Conservation (phyloP, 2,797 vertebrate genomes). For the Merluccius polli region DNA sequence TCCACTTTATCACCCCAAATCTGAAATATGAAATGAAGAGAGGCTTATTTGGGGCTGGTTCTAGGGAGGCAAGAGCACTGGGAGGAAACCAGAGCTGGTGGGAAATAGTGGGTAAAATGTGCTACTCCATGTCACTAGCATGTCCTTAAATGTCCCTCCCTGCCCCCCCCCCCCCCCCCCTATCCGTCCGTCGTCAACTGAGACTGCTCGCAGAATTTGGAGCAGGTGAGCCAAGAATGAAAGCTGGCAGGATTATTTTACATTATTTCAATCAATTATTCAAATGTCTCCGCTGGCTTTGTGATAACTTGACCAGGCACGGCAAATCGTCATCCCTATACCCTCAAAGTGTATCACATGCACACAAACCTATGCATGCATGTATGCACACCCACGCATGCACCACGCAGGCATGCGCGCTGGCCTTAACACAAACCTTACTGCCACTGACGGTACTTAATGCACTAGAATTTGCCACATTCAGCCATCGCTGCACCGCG, state of each 20-base stretch:
- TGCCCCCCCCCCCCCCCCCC: constrained; percentile 55
- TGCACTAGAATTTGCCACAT: no score
- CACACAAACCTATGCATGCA: background rate
- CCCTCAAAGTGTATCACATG: background rate
- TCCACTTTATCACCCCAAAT: background rate
- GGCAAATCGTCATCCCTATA: constrained; percentile 57
- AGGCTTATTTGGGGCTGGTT: constrained; percentile 4
- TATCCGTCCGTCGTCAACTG: constrained; percentile 57
- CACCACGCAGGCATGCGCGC: background rate
- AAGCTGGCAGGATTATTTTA: constrained; percentile 77
- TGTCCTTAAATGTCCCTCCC: constrained; percentile 69
- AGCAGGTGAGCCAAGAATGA: constrained; percentile 69
- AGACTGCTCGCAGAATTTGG: constrained; percentile 58
- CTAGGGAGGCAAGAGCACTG: background rate
- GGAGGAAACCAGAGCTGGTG: constrained; percentile 52
- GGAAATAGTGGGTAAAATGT: constrained; percentile 70
- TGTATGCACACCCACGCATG: constrained; percentile 28
- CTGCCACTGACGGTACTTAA: no score
- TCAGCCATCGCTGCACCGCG: background rate
- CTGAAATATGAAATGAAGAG: constrained; percentile 3
- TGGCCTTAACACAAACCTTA: background rate
- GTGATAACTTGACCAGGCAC: constrained; percentile 60
- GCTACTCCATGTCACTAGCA: constrained; percentile 60
- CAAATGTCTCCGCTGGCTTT: constrained; percentile 69
- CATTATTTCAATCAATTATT: constrained; percentile 83